A percentile compares a stretch with the other conserved stretches of the same genome.
phyloP scores from a whole-genome alignment of 92 coral and sea anemone species.

The Isaurus tuberculatus region DNA sequence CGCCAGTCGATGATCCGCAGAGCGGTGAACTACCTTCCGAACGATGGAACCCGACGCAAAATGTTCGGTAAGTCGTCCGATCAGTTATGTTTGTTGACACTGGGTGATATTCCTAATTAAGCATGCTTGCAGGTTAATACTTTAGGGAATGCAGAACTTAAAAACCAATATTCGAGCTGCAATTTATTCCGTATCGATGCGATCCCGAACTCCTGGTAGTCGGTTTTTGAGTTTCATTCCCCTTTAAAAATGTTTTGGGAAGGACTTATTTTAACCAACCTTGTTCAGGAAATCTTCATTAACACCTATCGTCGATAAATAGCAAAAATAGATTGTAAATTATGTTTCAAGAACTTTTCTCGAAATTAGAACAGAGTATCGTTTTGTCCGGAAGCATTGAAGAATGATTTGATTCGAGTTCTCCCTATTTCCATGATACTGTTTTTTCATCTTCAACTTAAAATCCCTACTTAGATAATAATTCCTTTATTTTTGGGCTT shows the following conservation, averaged over 20 bases:
- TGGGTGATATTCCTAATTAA: neutral
- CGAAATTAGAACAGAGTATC: neutral
- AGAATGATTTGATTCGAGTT: neutral
- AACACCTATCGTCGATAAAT: neutral
- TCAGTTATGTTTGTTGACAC: neutral
- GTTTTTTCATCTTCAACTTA: neutral
- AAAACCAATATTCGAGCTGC: neutral
- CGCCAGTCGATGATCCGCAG: constrained; percentile 98
- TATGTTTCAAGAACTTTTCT: neutral
- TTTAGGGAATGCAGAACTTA: neutral
- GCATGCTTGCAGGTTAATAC: neutral
- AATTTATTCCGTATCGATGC: neutral
- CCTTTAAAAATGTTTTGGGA: neutral
- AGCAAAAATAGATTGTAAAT: neutral
- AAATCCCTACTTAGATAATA: neutral
- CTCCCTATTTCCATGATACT: neutral
- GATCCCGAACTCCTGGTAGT: neutral
- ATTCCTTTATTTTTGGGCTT: neutral
- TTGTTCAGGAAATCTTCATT: neutral
- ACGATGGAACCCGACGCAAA: constrained; percentile 99
- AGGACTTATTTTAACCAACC: neutral
- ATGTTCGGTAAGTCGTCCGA: constrained; percentile 79
- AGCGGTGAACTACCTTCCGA: constrained; percentile 99
- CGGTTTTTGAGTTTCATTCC: neutral
- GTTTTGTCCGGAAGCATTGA: neutral